Evolutionary conservation across 2,888 invertebrate species (phyloP), one percentile per base, ranked within the genome.

Genomic region (Scelioninae gen. 1): DNA sequence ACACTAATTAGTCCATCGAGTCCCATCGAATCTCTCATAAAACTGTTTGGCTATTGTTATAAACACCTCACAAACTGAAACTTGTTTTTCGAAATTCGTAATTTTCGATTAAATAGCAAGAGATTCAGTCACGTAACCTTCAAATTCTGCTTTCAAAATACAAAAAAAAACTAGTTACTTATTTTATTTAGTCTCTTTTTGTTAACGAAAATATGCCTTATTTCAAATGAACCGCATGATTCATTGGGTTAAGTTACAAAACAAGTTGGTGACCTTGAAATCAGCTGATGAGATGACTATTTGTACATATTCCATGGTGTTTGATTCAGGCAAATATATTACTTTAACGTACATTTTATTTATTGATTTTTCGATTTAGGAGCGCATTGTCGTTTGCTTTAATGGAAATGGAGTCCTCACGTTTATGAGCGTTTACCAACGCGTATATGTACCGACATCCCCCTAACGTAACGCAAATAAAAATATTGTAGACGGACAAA

Each of bases 401-500:
- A 74, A 62, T 68, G 55, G 79, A 72, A 74, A 80, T 79, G 79
- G 66, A 79, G 65, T 72, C 55, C 68, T 69, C 69, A 58, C 58
- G 65, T 72, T 79, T 79, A 72, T 60, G 79, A 65, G 51, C 58
- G 53, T 60, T 72, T 65, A 65, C 56, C 47, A 43, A 16, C 60
- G 60, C 55, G 49, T 49, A 49, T 55, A 69, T 58, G 49, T 77
- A 56, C 58, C 58, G 11, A 53, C 63, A 65, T 60, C n/a, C 74
- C 80, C 80, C 74, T 69, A 74, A 53, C 74, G 63, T 65, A 80
- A 66, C 55, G 15, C 80, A 80, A 80, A 80, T 74, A 74, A 80
- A 80, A 80, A 80, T 80, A 80, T 80, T 80, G 66, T 68, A 74
- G 62, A 68, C 51, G 65, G 55, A 74, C 68, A 80, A 80, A 80